Base-by-base conservation (phyloP, 2,113 vertebrate species). In the Pardalotus punctatus region DNA sequence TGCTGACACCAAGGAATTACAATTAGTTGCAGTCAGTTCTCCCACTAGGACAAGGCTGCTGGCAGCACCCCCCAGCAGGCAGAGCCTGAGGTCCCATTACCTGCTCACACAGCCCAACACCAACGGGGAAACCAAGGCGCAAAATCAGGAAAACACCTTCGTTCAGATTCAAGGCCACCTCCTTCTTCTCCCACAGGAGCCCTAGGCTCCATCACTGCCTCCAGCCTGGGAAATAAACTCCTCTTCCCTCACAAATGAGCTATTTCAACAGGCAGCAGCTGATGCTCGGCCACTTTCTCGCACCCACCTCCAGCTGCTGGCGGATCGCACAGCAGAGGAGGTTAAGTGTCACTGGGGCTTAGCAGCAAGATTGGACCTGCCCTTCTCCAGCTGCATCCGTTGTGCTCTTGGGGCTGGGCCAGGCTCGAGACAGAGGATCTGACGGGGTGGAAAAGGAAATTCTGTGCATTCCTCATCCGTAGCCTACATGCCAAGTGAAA, bases 361-460 rank as follows among this genome's bases (percentile, higher is more conserved):
- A 92, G 93, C 90, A 86, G 83, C 91, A 88, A 53, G 83, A 95
- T 85, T 45, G 94, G 93, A 97, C 97, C 96, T 96, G 42, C 97
- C 98, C 97, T 83, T 86, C 94, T 93, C 97, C 98, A 98, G 97
- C 97, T 98, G 97, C 95, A 96, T 97, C 96, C 95, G 76, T 91
- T 95, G 96, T 94, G 86, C 94, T 97, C 93, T 61, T 96, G 95
- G 95, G 97, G 91, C 93, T 54, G 61, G 90, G 95, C 97, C 97
- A 97, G 97, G 92, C 88, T 92, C 65, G 47, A 92, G 94, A 94
- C 97, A 97, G 97, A 97, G 96, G 94, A 97, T 96, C 97, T 93
- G 90, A 97, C 65, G 40, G 88, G 96, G 94, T 96, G 96, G 96
- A 97, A 97, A 96, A 97, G 97, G 96, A 98, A 98, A 98, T 98